Evolutionary conservation across 2,113 vertebrate species (phyloP).

Genomic region (Odobenus rosmarus): DNA sequence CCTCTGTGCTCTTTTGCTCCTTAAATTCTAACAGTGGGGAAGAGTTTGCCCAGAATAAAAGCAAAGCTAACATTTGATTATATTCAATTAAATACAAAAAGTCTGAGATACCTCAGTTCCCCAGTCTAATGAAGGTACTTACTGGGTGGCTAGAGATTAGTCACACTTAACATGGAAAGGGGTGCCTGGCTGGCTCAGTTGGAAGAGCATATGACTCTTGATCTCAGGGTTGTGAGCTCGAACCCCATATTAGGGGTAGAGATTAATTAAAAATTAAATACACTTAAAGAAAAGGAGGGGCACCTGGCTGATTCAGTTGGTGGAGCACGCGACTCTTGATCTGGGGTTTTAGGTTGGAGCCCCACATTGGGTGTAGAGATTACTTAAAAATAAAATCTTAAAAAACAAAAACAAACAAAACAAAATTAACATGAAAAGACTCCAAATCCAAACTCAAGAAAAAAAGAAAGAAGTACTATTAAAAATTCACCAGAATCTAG

Average conservation of each 20-base stretch:
- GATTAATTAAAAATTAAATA: neutral
- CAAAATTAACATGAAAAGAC: neutral
- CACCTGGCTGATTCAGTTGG: neutral
- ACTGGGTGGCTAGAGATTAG: neutral
- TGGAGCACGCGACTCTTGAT: neutral
- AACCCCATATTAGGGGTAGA: neutral
- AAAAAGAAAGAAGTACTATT: neutral
- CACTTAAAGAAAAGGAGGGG: neutral
- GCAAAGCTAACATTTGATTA: neutral
- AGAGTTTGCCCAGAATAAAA: neutral
- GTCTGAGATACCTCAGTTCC: neutral
- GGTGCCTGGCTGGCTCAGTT: neutral
- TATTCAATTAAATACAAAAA: neutral
- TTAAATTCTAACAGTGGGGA: neutral
- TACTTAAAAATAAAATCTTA: neutral
- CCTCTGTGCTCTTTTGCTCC: neutral
- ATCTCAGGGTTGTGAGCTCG: neutral
- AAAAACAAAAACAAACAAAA: neutral
- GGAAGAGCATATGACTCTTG: neutral
- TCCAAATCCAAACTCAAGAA: neutral
- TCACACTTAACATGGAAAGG: neutral
- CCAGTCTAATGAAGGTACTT: neutral
- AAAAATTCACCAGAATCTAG: conserved; percentile 30
- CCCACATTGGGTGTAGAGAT: neutral
- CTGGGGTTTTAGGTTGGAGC: neutral